Evolutionary conservation across 2,797 vertebrate species (phyloP).

Genomic region (Stomatorhinus walkeri): DNA sequence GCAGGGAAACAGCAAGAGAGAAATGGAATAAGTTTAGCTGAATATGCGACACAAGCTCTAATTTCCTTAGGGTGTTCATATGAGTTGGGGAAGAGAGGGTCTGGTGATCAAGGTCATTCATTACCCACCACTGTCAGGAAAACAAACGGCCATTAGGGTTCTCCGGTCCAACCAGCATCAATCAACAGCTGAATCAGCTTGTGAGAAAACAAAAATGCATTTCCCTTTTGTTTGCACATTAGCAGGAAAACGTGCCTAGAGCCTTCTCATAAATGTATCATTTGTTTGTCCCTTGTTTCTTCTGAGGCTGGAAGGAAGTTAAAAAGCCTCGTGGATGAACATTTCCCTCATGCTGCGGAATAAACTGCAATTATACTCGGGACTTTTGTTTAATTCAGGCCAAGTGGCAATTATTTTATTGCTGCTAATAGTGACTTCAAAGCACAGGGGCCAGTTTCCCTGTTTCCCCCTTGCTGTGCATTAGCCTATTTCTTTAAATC

Average conservation of each 20-base stretch:
- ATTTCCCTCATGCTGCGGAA: neutral
- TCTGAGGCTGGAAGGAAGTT: neutral
- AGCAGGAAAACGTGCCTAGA: neutral
- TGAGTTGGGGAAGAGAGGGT: constrained; percentile 47
- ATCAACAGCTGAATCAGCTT: constrained; percentile 37
- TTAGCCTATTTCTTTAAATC: constrained; percentile 19
- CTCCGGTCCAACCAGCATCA: constrained; percentile 64
- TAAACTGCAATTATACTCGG: constrained; percentile 1
- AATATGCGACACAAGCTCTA: constrained; percentile 74
- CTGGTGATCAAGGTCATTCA: constrained; percentile 70
- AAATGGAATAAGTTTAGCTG: constrained; percentile 87
- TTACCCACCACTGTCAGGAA: constrained; percentile 67
- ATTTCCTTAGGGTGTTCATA: constrained; percentile 84
- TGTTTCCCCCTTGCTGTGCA: neutral
- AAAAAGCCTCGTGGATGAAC: neutral
- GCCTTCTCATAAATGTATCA: neutral
- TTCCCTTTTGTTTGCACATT: neutral
- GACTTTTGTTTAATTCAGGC: neutral
- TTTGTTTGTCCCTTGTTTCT: neutral
- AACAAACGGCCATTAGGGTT: constrained; percentile 70
- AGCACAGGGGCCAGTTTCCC: neutral
- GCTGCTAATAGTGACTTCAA: neutral
- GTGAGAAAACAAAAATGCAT: neutral
- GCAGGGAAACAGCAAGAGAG: constrained; percentile 27
- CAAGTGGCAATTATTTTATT: constrained; percentile 12